Evolutionary conservation across 2,888 invertebrate species (phyloP).

Genomic region (Cephalotes varians): DNA sequence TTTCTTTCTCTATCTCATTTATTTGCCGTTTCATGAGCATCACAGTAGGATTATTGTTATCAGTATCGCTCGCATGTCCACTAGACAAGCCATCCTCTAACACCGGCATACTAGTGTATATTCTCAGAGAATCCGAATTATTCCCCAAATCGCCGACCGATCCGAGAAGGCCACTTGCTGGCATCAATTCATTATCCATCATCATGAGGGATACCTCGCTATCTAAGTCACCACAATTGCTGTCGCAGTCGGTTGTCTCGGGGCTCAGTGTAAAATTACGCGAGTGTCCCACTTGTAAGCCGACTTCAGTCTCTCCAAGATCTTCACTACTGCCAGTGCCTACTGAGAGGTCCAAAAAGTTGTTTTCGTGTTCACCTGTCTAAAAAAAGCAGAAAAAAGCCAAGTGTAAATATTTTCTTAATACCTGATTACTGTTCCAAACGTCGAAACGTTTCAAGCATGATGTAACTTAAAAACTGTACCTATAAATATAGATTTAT

Average conservation of each 20-base stretch:
- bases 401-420: conserved; percentile 11
- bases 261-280: conserved; percentile 96
- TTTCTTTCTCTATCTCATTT: conserved; percentile 91
- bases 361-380: conserved; percentile 87
- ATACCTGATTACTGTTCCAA: neutral
- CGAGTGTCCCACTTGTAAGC: conserved; percentile 90
- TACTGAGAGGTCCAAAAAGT: conserved; percentile 88
- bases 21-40: conserved; percentile 90
- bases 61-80: conserved; percentile 96
- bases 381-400: conserved; percentile 75
- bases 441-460: neutral
- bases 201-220: conserved; percentile 93
- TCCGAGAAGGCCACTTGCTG: conserved; percentile 83
- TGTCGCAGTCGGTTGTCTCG: conserved; percentile 97
- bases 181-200: conserved; percentile 89
- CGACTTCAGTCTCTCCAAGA: conserved; percentile 89
- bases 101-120: conserved; percentile 94
- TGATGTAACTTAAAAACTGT: neutral
- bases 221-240: conserved; percentile 94
- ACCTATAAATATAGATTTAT: conserved; percentile 41
- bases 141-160: conserved; percentile 87
- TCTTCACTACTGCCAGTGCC: conserved; percentile 89
- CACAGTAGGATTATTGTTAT: conserved; percentile 94
- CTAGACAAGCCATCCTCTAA: conserved; percentile 97
- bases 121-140: conserved; percentile 88